phyloP scores from a whole-genome alignment of 2,888 invertebrate species.

The Idaea biselata region DNA sequence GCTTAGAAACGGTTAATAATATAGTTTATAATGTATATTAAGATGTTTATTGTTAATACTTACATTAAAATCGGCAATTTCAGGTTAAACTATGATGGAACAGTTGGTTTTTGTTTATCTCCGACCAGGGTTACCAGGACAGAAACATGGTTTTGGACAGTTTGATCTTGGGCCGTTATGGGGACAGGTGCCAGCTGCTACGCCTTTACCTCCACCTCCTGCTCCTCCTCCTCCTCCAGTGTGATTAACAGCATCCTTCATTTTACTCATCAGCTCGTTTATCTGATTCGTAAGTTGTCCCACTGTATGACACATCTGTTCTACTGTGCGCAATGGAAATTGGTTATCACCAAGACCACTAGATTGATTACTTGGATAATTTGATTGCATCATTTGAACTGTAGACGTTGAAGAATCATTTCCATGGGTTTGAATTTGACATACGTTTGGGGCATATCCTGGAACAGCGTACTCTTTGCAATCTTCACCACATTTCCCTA shows the following conservation, averaged over 20 bases:
- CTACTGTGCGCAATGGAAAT: neutral
- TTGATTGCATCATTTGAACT: neutral
- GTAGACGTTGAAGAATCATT: neutral
- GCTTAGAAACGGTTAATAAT: no score
- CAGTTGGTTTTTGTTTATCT: slow-evolving; percentile 8
- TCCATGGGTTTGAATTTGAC: neutral
- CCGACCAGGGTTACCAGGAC: slow-evolving; percentile 45
- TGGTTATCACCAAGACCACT: neutral
- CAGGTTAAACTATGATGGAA: neutral
- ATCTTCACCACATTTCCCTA: slow-evolving; percentile 37
- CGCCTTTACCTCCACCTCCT: slow-evolving; percentile 1
- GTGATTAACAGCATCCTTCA: slow-evolving; percentile 30
- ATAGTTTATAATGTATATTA: neutral
- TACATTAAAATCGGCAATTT: neutral
- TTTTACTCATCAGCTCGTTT: slow-evolving; percentile 6
- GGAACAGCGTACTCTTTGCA: slow-evolving; percentile 37
- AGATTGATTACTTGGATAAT: neutral
- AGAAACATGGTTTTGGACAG: slow-evolving; percentile 40
- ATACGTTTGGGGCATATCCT: slow-evolving; percentile 4
- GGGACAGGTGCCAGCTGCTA: slow-evolving; percentile 11
- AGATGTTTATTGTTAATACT: neutral
- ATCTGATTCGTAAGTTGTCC: slow-evolving; percentile 4
- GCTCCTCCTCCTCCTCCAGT: slow-evolving; percentile 18
- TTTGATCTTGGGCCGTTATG: slow-evolving; percentile 30
- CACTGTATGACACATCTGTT: slow-evolving; percentile 3